A percentile compares a stretch with the other conserved stretches of the same genome.
phyloP scores from a whole-genome alignment of 92 coral and sea anemone genomes.

The Actinostola sp. region DNA sequence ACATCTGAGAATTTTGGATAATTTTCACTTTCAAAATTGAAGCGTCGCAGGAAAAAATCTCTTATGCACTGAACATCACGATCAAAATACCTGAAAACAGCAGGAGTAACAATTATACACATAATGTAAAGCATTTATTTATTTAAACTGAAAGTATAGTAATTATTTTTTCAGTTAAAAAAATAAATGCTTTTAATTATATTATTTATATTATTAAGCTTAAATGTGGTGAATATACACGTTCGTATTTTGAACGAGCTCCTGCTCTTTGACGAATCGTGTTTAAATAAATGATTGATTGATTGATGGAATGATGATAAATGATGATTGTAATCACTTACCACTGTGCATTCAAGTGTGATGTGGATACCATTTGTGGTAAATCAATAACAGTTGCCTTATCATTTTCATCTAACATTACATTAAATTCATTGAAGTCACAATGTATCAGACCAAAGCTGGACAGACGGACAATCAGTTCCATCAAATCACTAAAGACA shows the following conservation, averaged over 20 bases:
- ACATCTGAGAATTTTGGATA: slow-evolving; percentile 89
- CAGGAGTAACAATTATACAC: no score
- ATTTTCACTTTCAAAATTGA: slow-evolving; percentile 85
- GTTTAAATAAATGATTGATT: no score
- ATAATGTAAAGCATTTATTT: no score
- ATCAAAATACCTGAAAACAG: slow-evolving; percentile 86
- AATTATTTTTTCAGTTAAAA: no score
- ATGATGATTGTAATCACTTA: slow-evolving; percentile 14
- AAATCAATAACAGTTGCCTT: slow-evolving; percentile 95
- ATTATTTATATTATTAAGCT: no score
- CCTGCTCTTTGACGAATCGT: no score
- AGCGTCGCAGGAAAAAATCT: slow-evolving; percentile 86
- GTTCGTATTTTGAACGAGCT: no score
- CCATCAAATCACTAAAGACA: slow-evolving; percentile 92
- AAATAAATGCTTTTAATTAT: no score
- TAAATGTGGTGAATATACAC: no score
- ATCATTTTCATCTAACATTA: slow-evolving; percentile 80
- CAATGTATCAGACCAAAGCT: slow-evolving; percentile 96
- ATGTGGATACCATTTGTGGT: slow-evolving; percentile 98
- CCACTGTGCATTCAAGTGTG: slow-evolving; percentile 97
- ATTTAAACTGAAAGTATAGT: no score
- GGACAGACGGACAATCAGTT: slow-evolving; percentile 85
- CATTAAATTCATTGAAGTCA: slow-evolving; percentile 94
- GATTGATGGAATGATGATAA: no score
- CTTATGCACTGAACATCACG: slow-evolving; percentile 95